These are phyloP conservation scores for Lagopus muta DNA, from an alignment of 2,113 vertebrate species.

Conservation along the genomic window DNA sequence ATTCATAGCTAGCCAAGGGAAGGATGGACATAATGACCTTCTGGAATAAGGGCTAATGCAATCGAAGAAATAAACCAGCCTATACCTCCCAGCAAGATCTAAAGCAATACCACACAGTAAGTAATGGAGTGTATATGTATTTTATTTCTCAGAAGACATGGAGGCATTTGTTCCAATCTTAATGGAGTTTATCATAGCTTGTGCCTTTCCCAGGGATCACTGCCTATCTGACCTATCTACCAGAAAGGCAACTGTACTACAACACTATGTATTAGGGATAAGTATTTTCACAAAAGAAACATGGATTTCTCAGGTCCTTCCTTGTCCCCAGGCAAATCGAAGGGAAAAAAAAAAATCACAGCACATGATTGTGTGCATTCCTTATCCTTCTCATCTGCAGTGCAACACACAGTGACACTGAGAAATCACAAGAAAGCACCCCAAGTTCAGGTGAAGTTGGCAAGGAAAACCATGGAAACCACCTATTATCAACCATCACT, in stretches of 20 bases:
- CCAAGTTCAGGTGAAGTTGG: not conserved
- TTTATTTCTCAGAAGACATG: not conserved
- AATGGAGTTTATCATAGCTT: not conserved
- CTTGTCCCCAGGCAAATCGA: not conserved
- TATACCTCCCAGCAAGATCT: slow-evolving; percentile 26
- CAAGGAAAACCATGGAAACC: not conserved
- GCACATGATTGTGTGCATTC: rapidly evolving
- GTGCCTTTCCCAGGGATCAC: not conserved
- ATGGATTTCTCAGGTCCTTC: not conserved
- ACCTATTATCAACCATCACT: not conserved
- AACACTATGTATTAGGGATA: not conserved
- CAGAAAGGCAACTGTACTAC: not conserved
- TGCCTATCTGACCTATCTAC: not conserved
- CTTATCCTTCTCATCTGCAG: not conserved
- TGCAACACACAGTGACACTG: not conserved
- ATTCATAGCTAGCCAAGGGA: not conserved
- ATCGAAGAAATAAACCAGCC: not conserved
- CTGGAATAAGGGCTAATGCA: slow-evolving; percentile 4
- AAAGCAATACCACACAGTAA: slow-evolving; percentile 17
- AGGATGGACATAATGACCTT: not conserved
- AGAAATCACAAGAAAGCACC: not conserved
- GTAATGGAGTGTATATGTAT: not conserved
- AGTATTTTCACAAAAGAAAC: not conserved
- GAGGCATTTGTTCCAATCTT: not conserved
- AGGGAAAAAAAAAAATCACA: not conserved